phyloP scores from a whole-genome alignment of 2,113 vertebrate genomes.

The Vicugna pacos region DNA sequence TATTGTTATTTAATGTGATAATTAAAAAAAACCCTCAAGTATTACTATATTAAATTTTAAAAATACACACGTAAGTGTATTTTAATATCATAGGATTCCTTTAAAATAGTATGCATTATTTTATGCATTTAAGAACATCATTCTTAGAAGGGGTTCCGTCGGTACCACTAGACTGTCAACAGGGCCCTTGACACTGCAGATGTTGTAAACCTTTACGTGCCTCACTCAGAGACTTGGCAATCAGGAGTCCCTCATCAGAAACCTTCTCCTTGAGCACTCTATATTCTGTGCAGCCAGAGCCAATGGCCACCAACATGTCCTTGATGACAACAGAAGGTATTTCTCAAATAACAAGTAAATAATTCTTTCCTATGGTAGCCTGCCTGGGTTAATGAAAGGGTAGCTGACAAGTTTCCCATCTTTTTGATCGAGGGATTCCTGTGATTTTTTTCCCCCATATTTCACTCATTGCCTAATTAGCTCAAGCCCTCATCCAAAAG shows the following conservation, averaged over 20 bases:
- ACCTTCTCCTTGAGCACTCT: neutral
- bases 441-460: neutral
- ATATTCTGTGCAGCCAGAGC: neutral
- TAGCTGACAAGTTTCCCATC: neutral
- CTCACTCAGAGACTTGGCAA: neutral
- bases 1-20: neutral
- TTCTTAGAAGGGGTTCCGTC: neutral
- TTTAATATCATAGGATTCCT: neutral
- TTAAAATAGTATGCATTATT: neutral
- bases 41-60: neutral
- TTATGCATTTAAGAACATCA: neutral
- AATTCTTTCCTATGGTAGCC: neutral
- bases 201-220: neutral
- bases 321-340: neutral
- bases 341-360: neutral
- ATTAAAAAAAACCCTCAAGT: neutral
- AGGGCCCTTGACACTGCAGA: neutral
- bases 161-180: no score
- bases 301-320: no score
- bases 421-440: neutral
- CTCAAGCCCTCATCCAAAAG: neutral
- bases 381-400: neutral
- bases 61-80: neutral
- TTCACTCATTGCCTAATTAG: neutral
- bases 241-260: neutral